These are phyloP conservation scores for Phanerotoma sp. DNA, from an alignment of 2,888 invertebrate genomes.

Conservation along the genomic window DNA sequence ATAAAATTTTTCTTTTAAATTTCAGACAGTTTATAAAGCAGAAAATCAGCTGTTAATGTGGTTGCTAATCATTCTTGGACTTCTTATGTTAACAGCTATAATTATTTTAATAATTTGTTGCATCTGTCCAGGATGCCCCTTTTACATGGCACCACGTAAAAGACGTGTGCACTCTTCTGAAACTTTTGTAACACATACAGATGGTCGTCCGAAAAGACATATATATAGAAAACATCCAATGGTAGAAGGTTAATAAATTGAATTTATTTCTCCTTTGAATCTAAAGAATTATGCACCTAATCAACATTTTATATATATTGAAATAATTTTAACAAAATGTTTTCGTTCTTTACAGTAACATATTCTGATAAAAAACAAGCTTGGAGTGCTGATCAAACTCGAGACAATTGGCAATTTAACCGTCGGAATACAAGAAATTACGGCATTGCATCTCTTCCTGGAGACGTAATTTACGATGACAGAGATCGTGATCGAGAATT, in stretches of 20 bases:
- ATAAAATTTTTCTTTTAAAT: no score
- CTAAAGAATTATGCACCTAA: no score
- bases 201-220: slow-evolving; percentile 49
- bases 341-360: slow-evolving; percentile 32
- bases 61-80: slow-evolving; percentile 75
- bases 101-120: slow-evolving; percentile 77
- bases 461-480: slow-evolving; percentile 44
- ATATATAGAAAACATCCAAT: slow-evolving; percentile 45
- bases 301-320: no score
- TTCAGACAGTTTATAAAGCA: slow-evolving; percentile 71
- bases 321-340: no score
- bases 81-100: slow-evolving; percentile 72
- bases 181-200: slow-evolving; percentile 44
- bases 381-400: slow-evolving; percentile 79
- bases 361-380: slow-evolving; percentile 66
- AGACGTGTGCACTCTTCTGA: slow-evolving; percentile 53
- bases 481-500: slow-evolving; percentile 33
- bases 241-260: slow-evolving; percentile 45
- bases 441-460: slow-evolving; percentile 50
- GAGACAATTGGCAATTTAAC: slow-evolving; percentile 71
- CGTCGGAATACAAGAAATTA: slow-evolving; percentile 61
- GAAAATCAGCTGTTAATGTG: slow-evolving; percentile 74
- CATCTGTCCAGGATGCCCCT: slow-evolving; percentile 82
- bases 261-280: no score
- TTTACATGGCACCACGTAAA: slow-evolving; percentile 72